Percentiles rank a stretch among this genome's conserved stretches.
These are phyloP conservation scores for Drosophila siamana DNA, from an alignment of 2,888 invertebrate species.

Conservation along the genomic window DNA sequence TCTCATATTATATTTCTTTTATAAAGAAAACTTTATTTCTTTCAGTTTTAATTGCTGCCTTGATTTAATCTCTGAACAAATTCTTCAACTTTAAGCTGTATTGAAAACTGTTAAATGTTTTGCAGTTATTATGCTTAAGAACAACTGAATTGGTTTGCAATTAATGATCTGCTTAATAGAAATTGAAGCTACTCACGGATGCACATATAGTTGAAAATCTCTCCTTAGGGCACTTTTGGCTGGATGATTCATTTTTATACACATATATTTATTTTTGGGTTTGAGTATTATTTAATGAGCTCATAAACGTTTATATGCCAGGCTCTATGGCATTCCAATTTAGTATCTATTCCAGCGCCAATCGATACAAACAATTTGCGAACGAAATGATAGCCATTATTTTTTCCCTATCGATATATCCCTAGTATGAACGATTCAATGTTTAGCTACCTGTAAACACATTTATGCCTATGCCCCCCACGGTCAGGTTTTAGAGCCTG, in stretches of 20 bases:
- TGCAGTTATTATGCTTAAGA: no score
- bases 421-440: slow-evolving; percentile 56
- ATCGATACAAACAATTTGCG: slow-evolving; percentile 37
- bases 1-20: no score
- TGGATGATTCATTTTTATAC: slow-evolving; percentile 10
- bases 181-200: no score
- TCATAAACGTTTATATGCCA: slow-evolving; percentile 37
- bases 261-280: slow-evolving; percentile 5
- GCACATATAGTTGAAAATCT: no score
- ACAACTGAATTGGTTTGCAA: no score
- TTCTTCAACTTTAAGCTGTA: no score
- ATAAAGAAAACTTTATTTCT: no score
- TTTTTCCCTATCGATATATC: slow-evolving; percentile 21
- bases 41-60: no score
- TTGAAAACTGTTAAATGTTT: no score
- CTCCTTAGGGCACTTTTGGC: not conserved
- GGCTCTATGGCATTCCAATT: slow-evolving; percentile 17
- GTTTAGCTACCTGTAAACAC: slow-evolving; percentile 60
- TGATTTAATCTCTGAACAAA: no score
- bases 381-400: slow-evolving; percentile 35
- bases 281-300: slow-evolving; percentile 41
- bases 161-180: no score
- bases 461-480: slow-evolving; percentile 63
- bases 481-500: slow-evolving; percentile 44
- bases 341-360: slow-evolving; percentile 16